A percentile compares a stretch with the other conserved stretches of the same genome.
These are phyloP conservation scores for Phyllotreta striolata DNA, from an alignment of 2,888 invertebrate genomes.

Conservation along the genomic window DNA sequence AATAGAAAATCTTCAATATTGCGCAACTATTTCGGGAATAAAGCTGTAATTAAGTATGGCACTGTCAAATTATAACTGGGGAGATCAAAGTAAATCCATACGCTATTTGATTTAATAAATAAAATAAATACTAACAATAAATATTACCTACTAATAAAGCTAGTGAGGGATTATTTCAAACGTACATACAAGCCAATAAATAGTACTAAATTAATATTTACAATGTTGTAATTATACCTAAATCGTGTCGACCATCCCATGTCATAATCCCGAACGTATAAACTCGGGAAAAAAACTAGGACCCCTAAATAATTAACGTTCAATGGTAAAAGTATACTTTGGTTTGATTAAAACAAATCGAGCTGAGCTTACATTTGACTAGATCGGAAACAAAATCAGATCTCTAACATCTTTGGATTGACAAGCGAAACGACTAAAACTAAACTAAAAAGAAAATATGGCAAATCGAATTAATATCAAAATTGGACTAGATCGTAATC, in stretches of 20 bases:
- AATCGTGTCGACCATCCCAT: no score
- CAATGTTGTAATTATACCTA: slow-evolving; percentile 1
- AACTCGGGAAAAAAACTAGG: no score
- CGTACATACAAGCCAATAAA: slow-evolving; percentile 14
- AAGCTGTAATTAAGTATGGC: no score
- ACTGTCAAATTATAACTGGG: no score
- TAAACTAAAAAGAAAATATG: slow-evolving; percentile 8
- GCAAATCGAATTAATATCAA: slow-evolving; percentile 2
- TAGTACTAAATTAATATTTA: slow-evolving; percentile 3
- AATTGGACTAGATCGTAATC: neutral
- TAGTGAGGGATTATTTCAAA: slow-evolving; percentile 15
- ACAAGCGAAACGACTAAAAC: slow-evolving; percentile 7
- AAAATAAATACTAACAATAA: slow-evolving; percentile 26
- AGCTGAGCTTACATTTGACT: slow-evolving; percentile 17
- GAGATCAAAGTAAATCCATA: no score
- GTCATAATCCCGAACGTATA: no score
- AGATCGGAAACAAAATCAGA: slow-evolving; percentile 27
- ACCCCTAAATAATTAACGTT: no score
- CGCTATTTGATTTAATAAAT: slow-evolving; percentile 7
- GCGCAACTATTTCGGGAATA: no score
- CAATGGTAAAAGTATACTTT: neutral
- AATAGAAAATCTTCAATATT: no score
- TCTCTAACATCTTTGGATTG: slow-evolving; percentile 21
- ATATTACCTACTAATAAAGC: slow-evolving; percentile 15
- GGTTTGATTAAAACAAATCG: slow-evolving; percentile 1